Percentiles rank a stretch among this genome's conserved stretches.
Conservation (phyloP, 92 coral and sea anemone genomes). For the Parazoanthus swiftii region DNA sequence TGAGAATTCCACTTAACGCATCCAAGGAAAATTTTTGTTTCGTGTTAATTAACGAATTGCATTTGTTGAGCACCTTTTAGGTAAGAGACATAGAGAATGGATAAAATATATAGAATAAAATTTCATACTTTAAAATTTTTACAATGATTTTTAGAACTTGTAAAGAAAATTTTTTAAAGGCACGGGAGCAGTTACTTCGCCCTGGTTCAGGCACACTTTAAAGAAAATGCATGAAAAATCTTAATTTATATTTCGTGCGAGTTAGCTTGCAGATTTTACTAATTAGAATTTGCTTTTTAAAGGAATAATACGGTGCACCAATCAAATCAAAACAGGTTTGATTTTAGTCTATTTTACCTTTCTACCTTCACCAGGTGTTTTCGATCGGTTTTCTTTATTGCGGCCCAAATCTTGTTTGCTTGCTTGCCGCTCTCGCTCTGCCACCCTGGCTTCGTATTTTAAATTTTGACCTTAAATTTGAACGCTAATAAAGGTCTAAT, state of each 20-base stretch:
- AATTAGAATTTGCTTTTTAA: slow-evolving; percentile 15
- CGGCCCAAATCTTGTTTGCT: slow-evolving; percentile 27
- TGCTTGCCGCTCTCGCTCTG: neutral
- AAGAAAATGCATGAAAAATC: neutral
- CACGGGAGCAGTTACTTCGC: neutral
- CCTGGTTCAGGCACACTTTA: neutral
- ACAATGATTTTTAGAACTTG: neutral
- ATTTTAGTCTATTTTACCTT: slow-evolving; percentile 1
- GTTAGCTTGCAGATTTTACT: slow-evolving; percentile 21
- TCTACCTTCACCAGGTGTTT: slow-evolving; percentile 12
- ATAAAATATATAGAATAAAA: neutral
- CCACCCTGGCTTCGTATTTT: slow-evolving; percentile 15
- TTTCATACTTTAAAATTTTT: neutral
- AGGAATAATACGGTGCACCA: neutral
- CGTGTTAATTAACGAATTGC: slow-evolving; percentile 13
- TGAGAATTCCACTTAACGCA: slow-evolving; percentile 2
- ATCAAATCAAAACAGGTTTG: slow-evolving; percentile 13
- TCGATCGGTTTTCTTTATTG: slow-evolving; percentile 30
- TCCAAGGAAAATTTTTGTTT: neutral
- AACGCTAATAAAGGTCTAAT: slow-evolving; percentile 8
- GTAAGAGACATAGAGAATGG: neutral
- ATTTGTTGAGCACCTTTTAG: slow-evolving; percentile 5
- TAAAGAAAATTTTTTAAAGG: too few species aligned
- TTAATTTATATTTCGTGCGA: slow-evolving; percentile 19
- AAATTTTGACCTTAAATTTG: slow-evolving; percentile 1